Evolutionary conservation across 2,888 invertebrate species (phyloP).

Genomic region (Eurytoma californica): DNA sequence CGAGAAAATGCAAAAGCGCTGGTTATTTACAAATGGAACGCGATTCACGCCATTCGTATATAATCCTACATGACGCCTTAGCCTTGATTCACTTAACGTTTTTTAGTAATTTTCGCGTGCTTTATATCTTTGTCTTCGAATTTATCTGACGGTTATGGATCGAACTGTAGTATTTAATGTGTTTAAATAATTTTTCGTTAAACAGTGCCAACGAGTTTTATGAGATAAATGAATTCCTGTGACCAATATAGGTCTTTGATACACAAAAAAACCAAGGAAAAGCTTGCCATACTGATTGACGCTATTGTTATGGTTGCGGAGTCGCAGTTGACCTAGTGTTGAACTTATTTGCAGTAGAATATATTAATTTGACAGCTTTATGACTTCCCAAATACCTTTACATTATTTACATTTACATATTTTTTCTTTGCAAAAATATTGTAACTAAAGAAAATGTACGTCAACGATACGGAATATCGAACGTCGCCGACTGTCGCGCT

Average conservation of each 20-base stretch:
- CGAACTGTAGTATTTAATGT: conserved; percentile 28
- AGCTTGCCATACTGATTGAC: conserved; percentile 58
- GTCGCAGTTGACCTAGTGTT: conserved; percentile 74
- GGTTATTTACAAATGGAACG: conserved; percentile 36
- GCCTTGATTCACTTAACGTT: conserved; percentile 36
- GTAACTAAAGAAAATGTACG: conserved; percentile 19
- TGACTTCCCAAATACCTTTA: conserved; percentile 64
- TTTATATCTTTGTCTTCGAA: conserved; percentile 31
- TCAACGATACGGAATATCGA: conserved; percentile 36
- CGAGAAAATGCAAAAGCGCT: conserved; percentile 33
- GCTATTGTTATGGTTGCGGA: conserved; percentile 75
- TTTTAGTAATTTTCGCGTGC: conserved; percentile 36
- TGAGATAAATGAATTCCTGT: conserved; percentile 19
- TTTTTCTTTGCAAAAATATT: conserved; percentile 35
- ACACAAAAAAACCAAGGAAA: conserved; percentile 39
- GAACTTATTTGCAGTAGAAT: conserved; percentile 76
- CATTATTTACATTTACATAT: conserved; percentile 52
- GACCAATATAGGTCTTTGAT: conserved; percentile 21
- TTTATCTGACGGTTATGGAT: conserved; percentile 39
- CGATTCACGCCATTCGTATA: conserved; percentile 46
- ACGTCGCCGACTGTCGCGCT: conserved; percentile 49
- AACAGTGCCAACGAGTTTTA: conserved; percentile 23
- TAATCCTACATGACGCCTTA: conserved; percentile 44
- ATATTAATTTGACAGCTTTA: conserved; percentile 74
- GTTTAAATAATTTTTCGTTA: conserved; percentile 3